Conservation (phyloP, 2,888 invertebrate genomes). For the Drosophila lutescens region DNA sequence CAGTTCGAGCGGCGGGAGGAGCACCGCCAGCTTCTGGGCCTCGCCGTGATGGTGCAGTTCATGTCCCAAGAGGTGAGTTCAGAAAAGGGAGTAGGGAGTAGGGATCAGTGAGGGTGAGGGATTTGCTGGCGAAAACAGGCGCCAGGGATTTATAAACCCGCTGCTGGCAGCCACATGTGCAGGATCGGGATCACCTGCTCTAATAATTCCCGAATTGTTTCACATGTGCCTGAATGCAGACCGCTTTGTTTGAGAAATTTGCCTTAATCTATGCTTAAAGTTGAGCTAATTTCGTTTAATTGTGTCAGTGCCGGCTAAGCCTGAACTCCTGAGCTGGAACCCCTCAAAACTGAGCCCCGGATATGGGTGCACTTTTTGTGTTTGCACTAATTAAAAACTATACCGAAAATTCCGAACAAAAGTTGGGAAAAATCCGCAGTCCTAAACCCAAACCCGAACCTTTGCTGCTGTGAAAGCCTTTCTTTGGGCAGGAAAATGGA, state of each 20-base stretch:
- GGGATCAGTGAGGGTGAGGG: conserved; percentile 29
- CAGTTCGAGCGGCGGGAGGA: conserved; percentile 44
- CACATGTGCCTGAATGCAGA: conserved; percentile 1
- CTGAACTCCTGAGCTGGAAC: too few relatives aligned
- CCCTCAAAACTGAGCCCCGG: conserved; percentile 15
- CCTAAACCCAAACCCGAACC: background rate
- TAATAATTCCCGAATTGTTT: conserved; percentile 60
- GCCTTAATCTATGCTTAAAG: conserved; percentile 74
- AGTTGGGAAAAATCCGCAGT: conserved; percentile 33
- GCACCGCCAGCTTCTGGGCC: conserved; percentile 91
- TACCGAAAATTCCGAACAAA: conserved; percentile 28
- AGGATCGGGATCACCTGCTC: conserved; percentile 53
- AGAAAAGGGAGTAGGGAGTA: background rate
- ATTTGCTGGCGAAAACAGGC: conserved; percentile 53
- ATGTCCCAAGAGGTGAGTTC: conserved; percentile 90
- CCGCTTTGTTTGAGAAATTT: conserved; percentile 61
- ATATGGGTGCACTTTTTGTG: conserved; percentile 56
- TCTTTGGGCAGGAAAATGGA: conserved; percentile 7
- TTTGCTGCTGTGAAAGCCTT: conserved; percentile 30
- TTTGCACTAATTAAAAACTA: conserved; percentile 75
- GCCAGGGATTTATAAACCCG: conserved; percentile 55
- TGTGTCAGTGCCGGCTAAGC: conserved; percentile 67
- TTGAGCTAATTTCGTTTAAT: conserved; percentile 80
- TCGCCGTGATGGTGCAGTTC: conserved; percentile 93
- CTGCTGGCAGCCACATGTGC: conserved; percentile 11